Conservation (phyloP, 2,113 vertebrate genomes). For the Eptesicus fuscus region DNA sequence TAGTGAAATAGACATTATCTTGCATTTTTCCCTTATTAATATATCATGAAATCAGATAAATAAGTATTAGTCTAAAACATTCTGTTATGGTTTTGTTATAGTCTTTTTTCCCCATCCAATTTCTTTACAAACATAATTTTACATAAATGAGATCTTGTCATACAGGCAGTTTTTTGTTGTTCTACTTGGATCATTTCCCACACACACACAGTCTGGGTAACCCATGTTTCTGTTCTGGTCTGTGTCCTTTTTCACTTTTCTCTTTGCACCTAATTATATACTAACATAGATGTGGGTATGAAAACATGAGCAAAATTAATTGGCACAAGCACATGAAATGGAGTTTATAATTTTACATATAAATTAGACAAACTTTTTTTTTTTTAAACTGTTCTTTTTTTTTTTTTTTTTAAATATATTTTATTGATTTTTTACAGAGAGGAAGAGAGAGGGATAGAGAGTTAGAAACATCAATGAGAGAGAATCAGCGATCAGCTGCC, state of each 20-base stretch:
- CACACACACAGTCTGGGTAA: neutral
- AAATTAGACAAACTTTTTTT: neutral
- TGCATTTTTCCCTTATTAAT: neutral
- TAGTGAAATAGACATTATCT: conserved; percentile 3
- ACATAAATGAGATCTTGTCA: neutral
- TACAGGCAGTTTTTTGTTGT: neutral
- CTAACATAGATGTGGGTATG: neutral
- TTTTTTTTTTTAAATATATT: too few species aligned
- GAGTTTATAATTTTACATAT: neutral
- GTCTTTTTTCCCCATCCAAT: neutral
- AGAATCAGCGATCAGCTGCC: too few species aligned
- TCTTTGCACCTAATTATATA: neutral
- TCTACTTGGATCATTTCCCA: neutral
- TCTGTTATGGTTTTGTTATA: neutral
- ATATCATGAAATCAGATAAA: neutral
- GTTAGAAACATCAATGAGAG: too few species aligned
- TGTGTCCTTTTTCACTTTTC: neutral
- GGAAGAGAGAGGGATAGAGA: too few species aligned
- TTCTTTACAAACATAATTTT: neutral
- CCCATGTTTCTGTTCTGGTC: neutral
- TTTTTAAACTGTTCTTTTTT: too few species aligned
- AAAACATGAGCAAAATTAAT: neutral
- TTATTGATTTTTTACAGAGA: too few species aligned
- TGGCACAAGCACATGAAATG: neutral
- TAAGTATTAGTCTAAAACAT: neutral